These are phyloP conservation scores for Tridacna crocea DNA, from an alignment of 2,888 invertebrate species.

Conservation along the genomic window DNA sequence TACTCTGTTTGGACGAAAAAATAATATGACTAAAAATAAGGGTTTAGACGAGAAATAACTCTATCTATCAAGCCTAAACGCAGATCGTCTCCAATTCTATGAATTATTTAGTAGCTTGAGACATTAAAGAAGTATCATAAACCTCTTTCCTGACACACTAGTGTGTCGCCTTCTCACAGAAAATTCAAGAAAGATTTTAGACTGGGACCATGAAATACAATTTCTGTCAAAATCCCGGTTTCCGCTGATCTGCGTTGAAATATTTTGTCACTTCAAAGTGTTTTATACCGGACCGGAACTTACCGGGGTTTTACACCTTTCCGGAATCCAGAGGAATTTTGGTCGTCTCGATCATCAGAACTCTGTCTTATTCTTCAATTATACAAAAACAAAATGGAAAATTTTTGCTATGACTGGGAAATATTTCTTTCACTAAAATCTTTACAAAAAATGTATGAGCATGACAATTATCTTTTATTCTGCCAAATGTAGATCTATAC, in stretches of 20 bases:
- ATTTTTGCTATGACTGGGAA: too few species aligned
- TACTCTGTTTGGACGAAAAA: too few species aligned
- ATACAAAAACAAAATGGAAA: not conserved
- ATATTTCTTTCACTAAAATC: too few species aligned
- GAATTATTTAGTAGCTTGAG: slow-evolving; percentile 28
- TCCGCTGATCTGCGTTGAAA: slow-evolving; percentile 14
- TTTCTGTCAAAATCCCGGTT: slow-evolving; percentile 35
- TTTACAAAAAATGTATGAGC: too few species aligned
- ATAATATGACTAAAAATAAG: too few species aligned
- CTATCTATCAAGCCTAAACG: slow-evolving; percentile 30
- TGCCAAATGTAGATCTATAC: too few species aligned
- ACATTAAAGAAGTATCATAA: slow-evolving; percentile 46
- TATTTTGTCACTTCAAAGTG: slow-evolving; percentile 23
- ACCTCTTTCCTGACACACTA: slow-evolving; percentile 38
- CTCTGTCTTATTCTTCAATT: slow-evolving; percentile 9
- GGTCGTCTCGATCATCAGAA: slow-evolving; percentile 8
- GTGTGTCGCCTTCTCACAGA: slow-evolving; percentile 29
- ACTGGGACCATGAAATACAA: slow-evolving; percentile 40
- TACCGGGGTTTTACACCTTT: slow-evolving; percentile 20
- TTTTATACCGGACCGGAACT: slow-evolving; percentile 9
- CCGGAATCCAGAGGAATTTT: slow-evolving; percentile 8
- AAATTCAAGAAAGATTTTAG: slow-evolving; percentile 49
- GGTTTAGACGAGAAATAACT: not conserved
- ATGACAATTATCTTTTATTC: too few species aligned
- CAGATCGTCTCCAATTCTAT: slow-evolving; percentile 22